Evolutionary conservation across 1,140 invertebrate species (phyloP), one percentile per base, ranked within the genome.

Genomic region (Caenorhabditis remanei): DNA sequence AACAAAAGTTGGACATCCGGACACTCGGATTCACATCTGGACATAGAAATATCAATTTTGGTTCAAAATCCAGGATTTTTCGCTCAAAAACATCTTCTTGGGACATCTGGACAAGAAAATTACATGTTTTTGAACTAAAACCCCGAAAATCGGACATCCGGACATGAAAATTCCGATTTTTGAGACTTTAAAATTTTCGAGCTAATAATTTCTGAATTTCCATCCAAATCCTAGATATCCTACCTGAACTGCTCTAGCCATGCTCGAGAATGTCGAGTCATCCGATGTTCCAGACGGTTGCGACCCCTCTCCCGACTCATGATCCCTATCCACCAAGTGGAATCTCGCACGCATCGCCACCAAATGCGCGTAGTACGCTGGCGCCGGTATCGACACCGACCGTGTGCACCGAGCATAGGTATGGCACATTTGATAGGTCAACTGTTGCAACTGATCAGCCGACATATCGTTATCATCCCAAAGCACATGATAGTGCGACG

Each of bases 401-500:
- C 98, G 95, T 4, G 98, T 99, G 94, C 98, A 99, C 87, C 98
- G 95, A 19, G 99, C 98, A 93, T 99, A 99, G 9, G 98, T 99
- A 94, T 99, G 98, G 94, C 98, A 99, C 91, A 99, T 94, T 94
- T 99, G 98, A 94, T 99, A 99, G 48, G 98, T 99, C 61, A 99
- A 94, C 94, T 97, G 98, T 94, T 99, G 98, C 67, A 99, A 95
- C 94, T 99, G 98, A 94, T 99, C 98, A 14, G 97, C 97, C 91
- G 96, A 96, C 93, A 99, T 97, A 93, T 97, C 96, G 93, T 99
- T 99, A 94, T 99, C 98, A 94, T 99, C 98, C 98, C 98, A 99
- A 21, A 99, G 94, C 50, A 99, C 98, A 94, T 99, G 98, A 94
- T 99, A 99, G 94, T 99, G 98, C 7, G 97, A 98, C 84, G 98